A percentile compares a stretch with the other conserved stretches of the same genome.
Evolutionary conservation across 37 sponge, comb jelly and placozoan genomes (phyloP).

Genomic region (Ephydatia muelleri): DNA sequence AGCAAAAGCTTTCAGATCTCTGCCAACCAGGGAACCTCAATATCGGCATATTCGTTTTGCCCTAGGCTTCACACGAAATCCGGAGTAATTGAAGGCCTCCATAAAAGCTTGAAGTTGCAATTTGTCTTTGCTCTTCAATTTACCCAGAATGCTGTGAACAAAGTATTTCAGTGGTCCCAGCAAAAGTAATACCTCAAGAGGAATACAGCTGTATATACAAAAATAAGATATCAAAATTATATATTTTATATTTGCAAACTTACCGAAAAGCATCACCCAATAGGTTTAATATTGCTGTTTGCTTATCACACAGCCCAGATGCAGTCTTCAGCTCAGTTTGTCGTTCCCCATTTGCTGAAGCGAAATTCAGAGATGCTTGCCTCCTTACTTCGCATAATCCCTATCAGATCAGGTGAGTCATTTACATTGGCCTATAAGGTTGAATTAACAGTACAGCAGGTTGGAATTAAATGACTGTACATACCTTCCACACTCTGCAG

Average conservation of each 20-base stretch:
- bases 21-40: conserved; percentile 3
- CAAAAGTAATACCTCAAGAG: conserved; percentile 7
- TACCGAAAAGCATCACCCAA: not conserved
- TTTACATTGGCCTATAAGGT: too few species aligned
- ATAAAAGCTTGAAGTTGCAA: not conserved
- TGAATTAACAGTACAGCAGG: too few species aligned
- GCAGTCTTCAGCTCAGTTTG: conserved; percentile 2
- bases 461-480: too few species aligned
- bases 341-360: not conserved
- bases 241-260: not conserved
- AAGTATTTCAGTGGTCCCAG: conserved; percentile 22
- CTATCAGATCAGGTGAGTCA: too few species aligned
- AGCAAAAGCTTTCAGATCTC: too few species aligned
- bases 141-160: not conserved
- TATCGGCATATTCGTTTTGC: not conserved
- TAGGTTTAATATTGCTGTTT: not conserved
- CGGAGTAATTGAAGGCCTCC: not conserved
- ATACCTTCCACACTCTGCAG: conserved; percentile 24
- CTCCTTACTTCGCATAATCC: too few species aligned
- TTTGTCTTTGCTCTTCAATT: not conserved
- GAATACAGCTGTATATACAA: conserved; percentile 1
- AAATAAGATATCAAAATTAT: not conserved
- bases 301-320: not conserved
- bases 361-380: too few species aligned
- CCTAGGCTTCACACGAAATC: conserved; percentile 11